Evolutionary conservation across 1,140 invertebrate genomes (phyloP).

Genomic region (Ceratosolen solmsi): DNA sequence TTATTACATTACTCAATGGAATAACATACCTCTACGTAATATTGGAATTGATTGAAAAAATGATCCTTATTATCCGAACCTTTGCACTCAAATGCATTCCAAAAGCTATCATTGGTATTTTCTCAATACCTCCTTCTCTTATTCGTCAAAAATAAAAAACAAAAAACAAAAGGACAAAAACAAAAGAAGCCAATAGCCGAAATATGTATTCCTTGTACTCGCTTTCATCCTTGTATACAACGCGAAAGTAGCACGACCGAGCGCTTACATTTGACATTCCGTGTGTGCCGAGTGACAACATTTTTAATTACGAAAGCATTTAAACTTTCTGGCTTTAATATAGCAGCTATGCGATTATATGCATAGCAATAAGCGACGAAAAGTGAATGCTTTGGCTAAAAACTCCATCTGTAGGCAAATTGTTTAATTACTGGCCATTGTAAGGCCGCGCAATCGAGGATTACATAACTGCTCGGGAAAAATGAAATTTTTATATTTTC

Average conservation of each 20-base stretch:
- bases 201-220: conserved; percentile 13
- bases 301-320: conserved; percentile 73
- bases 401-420: conserved; percentile 74
- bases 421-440: conserved; percentile 69
- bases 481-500: conserved; percentile 46
- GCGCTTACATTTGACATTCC: conserved; percentile 57
- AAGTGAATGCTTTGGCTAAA: conserved; percentile 67
- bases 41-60: background rate
- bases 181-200: conserved; percentile 17
- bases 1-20: too few species aligned
- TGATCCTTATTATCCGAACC: background rate
- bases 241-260: background rate
- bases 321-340: conserved; percentile 67
- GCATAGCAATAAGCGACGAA: conserved; percentile 62
- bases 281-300: conserved; percentile 65
- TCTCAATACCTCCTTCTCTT: background rate
- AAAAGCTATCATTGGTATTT: background rate
- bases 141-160: too few species aligned
- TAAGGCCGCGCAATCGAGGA: background rate
- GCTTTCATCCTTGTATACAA: conserved; percentile 2
- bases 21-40: too few species aligned
- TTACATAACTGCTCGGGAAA: background rate
- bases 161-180: background rate
- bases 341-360: conserved; percentile 70
- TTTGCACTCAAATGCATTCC: background rate